A percentile compares a stretch with the other conserved stretches of the same genome.
phyloP scores from a whole-genome alignment of 1,140 invertebrate species.

The Helicoverpa zea region DNA sequence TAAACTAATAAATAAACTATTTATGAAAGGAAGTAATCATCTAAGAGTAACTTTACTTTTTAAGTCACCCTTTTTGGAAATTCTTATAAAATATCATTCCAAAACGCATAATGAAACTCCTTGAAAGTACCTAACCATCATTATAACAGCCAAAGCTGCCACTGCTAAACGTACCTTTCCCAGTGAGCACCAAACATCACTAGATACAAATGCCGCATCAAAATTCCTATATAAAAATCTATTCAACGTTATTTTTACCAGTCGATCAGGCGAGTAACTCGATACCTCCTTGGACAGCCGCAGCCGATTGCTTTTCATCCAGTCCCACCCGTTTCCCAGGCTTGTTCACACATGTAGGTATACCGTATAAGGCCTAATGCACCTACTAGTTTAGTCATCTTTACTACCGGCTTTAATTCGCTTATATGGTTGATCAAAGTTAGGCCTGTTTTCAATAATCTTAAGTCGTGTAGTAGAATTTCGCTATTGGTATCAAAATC shows the following conservation, averaged over 20 bases:
- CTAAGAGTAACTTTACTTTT: too few species aligned
- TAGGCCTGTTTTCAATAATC: neutral
- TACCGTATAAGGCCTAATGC: conserved; percentile 13
- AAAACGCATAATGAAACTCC: too few species aligned
- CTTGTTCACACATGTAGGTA: conserved; percentile 41
- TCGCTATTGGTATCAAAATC: too few species aligned
- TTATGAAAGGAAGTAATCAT: too few species aligned
- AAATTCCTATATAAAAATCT: neutral
- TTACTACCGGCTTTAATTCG: conserved; percentile 18
- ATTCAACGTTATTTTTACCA: conserved; percentile 19
- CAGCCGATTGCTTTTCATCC: conserved; percentile 69
- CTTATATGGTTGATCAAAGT: neutral
- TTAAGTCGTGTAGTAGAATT: neutral
- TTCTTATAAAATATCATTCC: too few species aligned
- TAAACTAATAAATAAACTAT: too few species aligned
- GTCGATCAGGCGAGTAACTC: conserved; percentile 62
- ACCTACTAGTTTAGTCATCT: neutral
- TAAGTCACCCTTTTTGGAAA: too few species aligned
- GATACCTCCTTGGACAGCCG: conserved; percentile 70
- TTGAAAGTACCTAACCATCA: too few species aligned
- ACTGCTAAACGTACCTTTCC: too few species aligned
- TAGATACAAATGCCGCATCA: neutral
- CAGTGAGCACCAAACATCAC: too few species aligned
- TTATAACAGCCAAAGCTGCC: too few species aligned
- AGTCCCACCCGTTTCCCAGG: conserved; percentile 71